phyloP scores from a whole-genome alignment of 2,797 vertebrate genomes.

The Zalophus californianus region DNA sequence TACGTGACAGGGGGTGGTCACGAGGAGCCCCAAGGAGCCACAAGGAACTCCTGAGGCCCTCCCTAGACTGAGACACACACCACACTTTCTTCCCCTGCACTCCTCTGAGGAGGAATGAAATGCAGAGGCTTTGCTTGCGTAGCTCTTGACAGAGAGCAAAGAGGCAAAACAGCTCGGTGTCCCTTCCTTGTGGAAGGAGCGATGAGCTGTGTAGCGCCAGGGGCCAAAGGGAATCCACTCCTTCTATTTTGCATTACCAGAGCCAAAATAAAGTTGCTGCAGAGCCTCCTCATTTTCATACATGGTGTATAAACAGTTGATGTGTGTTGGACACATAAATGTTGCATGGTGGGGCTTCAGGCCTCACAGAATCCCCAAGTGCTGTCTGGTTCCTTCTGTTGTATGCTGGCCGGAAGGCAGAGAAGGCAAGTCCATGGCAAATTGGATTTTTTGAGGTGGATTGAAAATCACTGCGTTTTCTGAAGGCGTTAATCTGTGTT shows the following conservation, averaged over 20 bases:
- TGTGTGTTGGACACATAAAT: neutral
- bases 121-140: neutral
- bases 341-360: neutral
- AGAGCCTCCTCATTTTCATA: neutral
- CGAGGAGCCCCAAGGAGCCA: neutral
- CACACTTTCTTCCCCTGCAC: neutral
- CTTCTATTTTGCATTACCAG: neutral
- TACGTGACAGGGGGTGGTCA: neutral
- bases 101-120: neutral
- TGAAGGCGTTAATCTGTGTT: neutral
- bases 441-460: neutral
- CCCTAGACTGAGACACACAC: neutral
- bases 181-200: neutral
- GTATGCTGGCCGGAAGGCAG: neutral
- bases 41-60: neutral
- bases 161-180: fast-evolving
- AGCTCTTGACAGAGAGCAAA: neutral
- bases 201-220: neutral
- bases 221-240: neutral
- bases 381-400: neutral
- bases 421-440: neutral
- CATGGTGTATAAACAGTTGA: neutral
- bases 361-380: neutral
- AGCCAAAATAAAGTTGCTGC: neutral
- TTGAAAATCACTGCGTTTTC: neutral